A percentile compares a stretch with the other conserved stretches of the same genome.
These are phyloP conservation scores for Oophaga pumilio DNA, from an alignment of 2,113 vertebrate genomes.

Conservation along the genomic window DNA sequence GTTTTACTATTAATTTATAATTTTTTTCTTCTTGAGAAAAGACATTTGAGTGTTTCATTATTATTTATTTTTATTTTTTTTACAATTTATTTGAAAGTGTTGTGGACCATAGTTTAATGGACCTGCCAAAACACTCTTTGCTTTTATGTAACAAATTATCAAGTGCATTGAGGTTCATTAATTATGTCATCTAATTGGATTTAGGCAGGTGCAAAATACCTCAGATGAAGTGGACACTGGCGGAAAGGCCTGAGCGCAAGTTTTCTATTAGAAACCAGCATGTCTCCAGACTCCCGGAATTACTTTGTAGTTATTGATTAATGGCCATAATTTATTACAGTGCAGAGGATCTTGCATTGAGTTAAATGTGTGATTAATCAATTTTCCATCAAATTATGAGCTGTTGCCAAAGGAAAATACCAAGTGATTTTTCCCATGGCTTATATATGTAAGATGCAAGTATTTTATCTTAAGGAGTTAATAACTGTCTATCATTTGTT, in stretches of 20 bases:
- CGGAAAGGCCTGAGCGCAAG: conserved; percentile 86
- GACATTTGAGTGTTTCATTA: not conserved
- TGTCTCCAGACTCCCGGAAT: conserved; percentile 95
- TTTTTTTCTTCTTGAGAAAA: not conserved
- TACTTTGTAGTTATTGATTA: conserved; percentile 99
- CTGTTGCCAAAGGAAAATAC: conserved; percentile 86
- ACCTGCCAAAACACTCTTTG: conserved; percentile 80
- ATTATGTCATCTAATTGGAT: conserved; percentile 98
- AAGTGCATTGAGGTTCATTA: conserved; percentile 87
- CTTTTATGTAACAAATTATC: conserved; percentile 88
- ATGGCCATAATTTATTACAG: conserved; percentile 99
- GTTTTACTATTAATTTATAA: not conserved
- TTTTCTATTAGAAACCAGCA: conserved; percentile 98
- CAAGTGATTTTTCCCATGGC: conserved; percentile 85
- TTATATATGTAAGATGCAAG: conserved; percentile 75
- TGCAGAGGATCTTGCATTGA: conserved; percentile 93
- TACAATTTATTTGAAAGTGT: conserved; percentile 65
- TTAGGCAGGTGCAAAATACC: conserved; percentile 92
- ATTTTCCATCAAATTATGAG: conserved; percentile 98
- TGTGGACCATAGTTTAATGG: conserved; percentile 81
- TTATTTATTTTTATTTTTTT: not conserved
- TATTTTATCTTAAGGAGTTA: conserved; percentile 81
- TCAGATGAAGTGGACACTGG: conserved; percentile 93
- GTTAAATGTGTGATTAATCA: conserved; percentile 99
- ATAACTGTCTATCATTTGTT: conserved; percentile 88